Evolutionary conservation across 2,113 vertebrate species (phyloP), one percentile per base, ranked within the genome.

Genomic region (Camelus dromedarius): DNA sequence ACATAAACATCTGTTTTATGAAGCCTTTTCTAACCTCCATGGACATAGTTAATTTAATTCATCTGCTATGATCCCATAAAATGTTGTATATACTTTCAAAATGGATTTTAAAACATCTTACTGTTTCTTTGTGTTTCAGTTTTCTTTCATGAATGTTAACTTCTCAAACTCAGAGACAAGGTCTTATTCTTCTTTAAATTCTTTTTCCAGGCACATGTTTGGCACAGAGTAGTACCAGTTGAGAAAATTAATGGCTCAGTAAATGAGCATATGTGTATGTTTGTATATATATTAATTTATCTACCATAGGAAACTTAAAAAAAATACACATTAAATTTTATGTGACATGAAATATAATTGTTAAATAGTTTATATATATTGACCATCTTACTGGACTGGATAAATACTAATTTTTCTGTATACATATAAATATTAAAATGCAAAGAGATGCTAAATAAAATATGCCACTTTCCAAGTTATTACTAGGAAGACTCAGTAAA

Each of bases 371-470:
- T 52, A 24, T 54, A 48, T 6, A 66, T 89, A 30, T 76, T 76
- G 22, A 48, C 4, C 13, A 67, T 75, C 28, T 54, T 89, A 82
- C 3, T 52, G 18, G 84, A 66, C 70, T 95, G 15, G 22, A 75
- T 82, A 92, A 91, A 77, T 95, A 67, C n/a, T 85, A 62, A 52
- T 66, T 95, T 96, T 94, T 84, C 38, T 94, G 2, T 93, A 19
- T 70, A 35, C 4, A 28, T 64, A 38, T 76, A 77, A 60, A 62
- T 76, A 54, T 75, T 62, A 92, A 75, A 91, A 48, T 80, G 24
- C 56, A 89, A 89, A 95, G 18, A 94, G 76, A n/a, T 92, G 76
- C 56, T 92, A 72, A 81, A 46, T 94, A 76, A 79, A 35, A 94
- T 67, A 84, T 86, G 11, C 30, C 38, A 6, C 24, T 82, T 92